Evolutionary conservation across 2,888 invertebrate genomes (phyloP).

Genomic region (Phyllotreta striolata): DNA sequence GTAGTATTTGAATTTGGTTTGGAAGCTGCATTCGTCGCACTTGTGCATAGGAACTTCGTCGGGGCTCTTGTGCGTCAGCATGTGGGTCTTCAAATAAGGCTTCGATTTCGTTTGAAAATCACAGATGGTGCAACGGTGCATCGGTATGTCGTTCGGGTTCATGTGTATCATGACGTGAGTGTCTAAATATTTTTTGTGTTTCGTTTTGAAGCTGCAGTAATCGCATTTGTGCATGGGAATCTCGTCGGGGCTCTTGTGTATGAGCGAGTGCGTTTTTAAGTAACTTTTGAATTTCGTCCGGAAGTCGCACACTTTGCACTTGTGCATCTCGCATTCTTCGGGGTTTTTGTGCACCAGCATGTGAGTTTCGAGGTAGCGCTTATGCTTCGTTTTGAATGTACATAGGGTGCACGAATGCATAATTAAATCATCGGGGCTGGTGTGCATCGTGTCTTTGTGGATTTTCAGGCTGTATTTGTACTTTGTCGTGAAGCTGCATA

Average conservation of each 20-base stretch:
- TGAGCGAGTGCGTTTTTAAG: constrained; percentile 43
- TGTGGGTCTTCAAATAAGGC: constrained; percentile 44
- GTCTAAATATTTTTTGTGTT: constrained; percentile 44
- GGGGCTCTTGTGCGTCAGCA: constrained; percentile 43
- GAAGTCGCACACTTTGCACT: constrained; percentile 43
- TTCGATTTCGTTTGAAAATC: constrained; percentile 46
- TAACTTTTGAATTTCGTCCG: constrained; percentile 47
- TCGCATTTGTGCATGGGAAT: constrained; percentile 40
- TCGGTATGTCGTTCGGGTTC: constrained; percentile 43
- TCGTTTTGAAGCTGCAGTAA: constrained; percentile 41
- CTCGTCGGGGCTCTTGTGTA: constrained; percentile 43
- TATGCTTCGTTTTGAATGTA: constrained; percentile 41
- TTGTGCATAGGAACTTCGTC: constrained; percentile 42
- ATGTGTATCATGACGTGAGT: constrained; percentile 44
- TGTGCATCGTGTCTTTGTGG: constrained; percentile 42
- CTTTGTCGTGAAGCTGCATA: constrained; percentile 40
- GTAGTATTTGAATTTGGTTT: constrained; percentile 44
- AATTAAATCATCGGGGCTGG: constrained; percentile 36
- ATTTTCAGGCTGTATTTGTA: constrained; percentile 43
- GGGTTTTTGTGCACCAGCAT: constrained; percentile 43
- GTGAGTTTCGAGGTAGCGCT: constrained; percentile 43
- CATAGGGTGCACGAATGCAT: constrained; percentile 39
- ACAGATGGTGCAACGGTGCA: constrained; percentile 42
- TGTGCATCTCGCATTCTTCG: constrained; percentile 40
- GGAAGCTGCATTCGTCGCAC: constrained; percentile 43